Conservation (phyloP, 2,888 invertebrate species). For the Limenitis camilla region DNA sequence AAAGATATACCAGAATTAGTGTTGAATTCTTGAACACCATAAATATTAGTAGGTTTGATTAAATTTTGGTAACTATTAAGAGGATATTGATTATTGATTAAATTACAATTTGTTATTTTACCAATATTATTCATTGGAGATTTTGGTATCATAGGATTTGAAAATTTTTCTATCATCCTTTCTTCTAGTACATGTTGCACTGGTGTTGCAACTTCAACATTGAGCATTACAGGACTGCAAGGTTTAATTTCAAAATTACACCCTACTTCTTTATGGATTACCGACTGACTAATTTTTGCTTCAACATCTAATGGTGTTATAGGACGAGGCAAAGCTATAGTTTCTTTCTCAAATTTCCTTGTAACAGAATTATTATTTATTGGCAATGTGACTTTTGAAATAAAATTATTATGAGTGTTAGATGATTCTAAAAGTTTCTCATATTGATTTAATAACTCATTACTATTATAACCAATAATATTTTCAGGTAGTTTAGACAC, state of each 20-base stretch:
- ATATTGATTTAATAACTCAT: constrained; percentile 65
- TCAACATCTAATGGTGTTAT: constrained; percentile 68
- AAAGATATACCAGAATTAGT: constrained; percentile 61
- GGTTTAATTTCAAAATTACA: constrained; percentile 72
- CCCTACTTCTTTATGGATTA: constrained; percentile 71
- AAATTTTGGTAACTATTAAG: constrained; percentile 35
- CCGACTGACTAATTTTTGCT: constrained; percentile 70
- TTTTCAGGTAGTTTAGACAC: constrained; percentile 69
- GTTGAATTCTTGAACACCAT: constrained; percentile 60
- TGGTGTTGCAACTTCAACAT: constrained; percentile 60
- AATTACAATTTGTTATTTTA: constrained; percentile 53
- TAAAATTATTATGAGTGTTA: constrained; percentile 32
- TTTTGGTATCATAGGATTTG: constrained; percentile 49
- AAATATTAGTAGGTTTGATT: constrained; percentile 47
- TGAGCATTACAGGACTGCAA: constrained; percentile 68
- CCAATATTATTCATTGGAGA: constrained; percentile 31
- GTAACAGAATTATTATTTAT: constrained; percentile 19
- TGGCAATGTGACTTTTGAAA: constrained; percentile 29
- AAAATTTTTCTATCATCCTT: constrained; percentile 61
- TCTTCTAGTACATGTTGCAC: constrained; percentile 54
- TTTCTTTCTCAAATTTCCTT: constrained; percentile 15
- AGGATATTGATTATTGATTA: constrained; percentile 49
- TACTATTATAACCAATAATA: constrained; percentile 66
- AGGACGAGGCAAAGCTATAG: constrained; percentile 39
- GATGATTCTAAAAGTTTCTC: constrained; percentile 65